A percentile compares a stretch with the other conserved stretches of the same genome.
Conservation (phyloP, 2,113 vertebrate genomes). For the Scortum barcoo region DNA sequence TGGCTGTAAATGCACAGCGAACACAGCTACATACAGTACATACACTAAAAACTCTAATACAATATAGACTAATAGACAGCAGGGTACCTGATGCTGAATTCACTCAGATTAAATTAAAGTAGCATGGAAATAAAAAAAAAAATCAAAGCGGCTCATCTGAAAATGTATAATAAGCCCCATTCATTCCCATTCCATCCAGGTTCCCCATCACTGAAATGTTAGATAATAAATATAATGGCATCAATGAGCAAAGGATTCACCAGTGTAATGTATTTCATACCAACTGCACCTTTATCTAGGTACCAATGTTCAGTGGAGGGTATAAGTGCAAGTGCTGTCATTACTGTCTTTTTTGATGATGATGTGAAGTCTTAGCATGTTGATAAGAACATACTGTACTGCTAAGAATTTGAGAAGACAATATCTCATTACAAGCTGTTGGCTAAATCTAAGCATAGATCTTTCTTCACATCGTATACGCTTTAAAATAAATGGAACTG, state of each 20-base stretch:
- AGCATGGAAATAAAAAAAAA: background rate
- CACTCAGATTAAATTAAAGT: background rate
- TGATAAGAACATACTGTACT: background rate
- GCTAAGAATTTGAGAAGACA: background rate
- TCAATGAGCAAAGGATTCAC: background rate
- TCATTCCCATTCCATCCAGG: background rate
- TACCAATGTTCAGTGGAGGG: background rate
- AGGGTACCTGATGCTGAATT: background rate
- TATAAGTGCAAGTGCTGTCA: background rate
- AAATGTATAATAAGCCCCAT: background rate
- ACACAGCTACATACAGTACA: background rate
- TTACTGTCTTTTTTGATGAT: background rate
- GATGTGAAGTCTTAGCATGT: background rate
- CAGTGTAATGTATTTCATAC: background rate
- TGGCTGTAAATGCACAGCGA: background rate
- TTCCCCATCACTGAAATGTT: background rate
- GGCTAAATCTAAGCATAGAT: background rate
- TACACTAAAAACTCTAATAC: background rate
- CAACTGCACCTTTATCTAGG: background rate
- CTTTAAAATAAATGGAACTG: background rate
- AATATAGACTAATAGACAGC: background rate
- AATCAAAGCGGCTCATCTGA: background rate
- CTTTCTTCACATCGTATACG: background rate
- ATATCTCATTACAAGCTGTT: background rate
- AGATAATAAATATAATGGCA: background rate